phyloP scores from a whole-genome alignment of 2,888 invertebrate genomes.

The Metalampra italica region DNA sequence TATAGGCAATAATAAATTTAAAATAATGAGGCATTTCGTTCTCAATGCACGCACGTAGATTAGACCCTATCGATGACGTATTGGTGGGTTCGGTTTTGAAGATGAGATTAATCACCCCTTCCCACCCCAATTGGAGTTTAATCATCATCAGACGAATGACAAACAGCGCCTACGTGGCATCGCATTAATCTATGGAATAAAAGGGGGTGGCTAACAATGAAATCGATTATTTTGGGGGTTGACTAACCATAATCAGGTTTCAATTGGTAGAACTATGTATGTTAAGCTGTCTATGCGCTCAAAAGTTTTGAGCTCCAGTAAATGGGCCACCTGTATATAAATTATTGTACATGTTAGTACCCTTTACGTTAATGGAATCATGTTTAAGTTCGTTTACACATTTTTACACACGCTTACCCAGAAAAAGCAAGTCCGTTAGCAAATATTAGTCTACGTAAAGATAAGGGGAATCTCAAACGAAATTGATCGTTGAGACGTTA shows the following conservation, averaged over 20 bases:
- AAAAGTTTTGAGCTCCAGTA: too few species aligned
- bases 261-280: too few species aligned
- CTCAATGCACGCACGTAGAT: background rate
- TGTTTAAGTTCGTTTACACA: too few species aligned
- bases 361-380: too few species aligned
- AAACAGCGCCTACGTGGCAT: conserved; percentile 15
- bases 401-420: too few species aligned
- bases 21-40: conserved; percentile 1
- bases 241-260: too few species aligned
- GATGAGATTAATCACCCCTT: conserved; percentile 10
- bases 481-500: background rate
- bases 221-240: too few species aligned
- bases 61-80: background rate
- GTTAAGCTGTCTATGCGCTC: too few species aligned
- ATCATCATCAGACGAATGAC: conserved; percentile 8
- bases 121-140: conserved; percentile 7
- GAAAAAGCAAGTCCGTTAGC: background rate
- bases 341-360: too few species aligned
- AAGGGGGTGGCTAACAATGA: background rate
- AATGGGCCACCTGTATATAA: too few species aligned
- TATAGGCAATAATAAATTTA: too few species aligned
- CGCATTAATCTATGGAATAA: conserved; percentile 17
- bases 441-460: conserved; percentile 7
- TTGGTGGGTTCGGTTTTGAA: background rate
- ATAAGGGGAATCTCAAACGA: conserved; percentile 2